Evolutionary conservation across 2,113 vertebrate genomes (phyloP), one percentile per base, ranked within the genome.

Genomic region (Dipodomys ordii): DNA sequence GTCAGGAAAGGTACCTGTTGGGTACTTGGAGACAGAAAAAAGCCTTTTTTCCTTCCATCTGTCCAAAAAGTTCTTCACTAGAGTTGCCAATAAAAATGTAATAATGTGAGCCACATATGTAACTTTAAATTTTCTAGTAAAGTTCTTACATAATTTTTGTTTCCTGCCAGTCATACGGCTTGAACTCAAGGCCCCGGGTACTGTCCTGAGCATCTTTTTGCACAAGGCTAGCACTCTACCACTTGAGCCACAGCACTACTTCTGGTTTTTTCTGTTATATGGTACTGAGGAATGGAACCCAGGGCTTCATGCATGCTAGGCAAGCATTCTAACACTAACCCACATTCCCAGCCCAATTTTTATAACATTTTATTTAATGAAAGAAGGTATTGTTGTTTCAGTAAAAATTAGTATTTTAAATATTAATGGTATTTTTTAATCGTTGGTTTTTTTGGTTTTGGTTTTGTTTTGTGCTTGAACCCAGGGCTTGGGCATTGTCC

Each of bases 91-190:
- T 25, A 62, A 32, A 81, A 62, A 44, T n/a, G 30, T 11, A 44
- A 72, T 15, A 13, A 49, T 49, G 49, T 60, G 32, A 81, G 16
- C 30, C 44, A 76, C 15, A 13, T 32, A 65, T 46, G n/a, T 46
- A 90, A 79, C 53, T 89, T 85, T 20, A 69, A 39, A 69, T 69
- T 90, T 92, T 90, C 81, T 86, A 67, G 35, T 67, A 39, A 39
- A 39, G 39, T 39, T 39, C 39, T 39, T 39, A 39, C 39, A 5
- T 39, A 39, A 39, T 39, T 39, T 39, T 39, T 39, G 39, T 39
- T 39, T 39, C 39, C 39, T 39, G 39, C 39, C 39, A 39, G 39
- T 39, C 39, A 39, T 39, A 39, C 39, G 5, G 39, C 39, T 39
- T 39, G 39, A 39, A 39, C 39, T 39, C 39, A 39, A 39, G 39